phyloP scores from a whole-genome alignment of 2,888 invertebrate genomes.

The Urechis unicinctus region DNA sequence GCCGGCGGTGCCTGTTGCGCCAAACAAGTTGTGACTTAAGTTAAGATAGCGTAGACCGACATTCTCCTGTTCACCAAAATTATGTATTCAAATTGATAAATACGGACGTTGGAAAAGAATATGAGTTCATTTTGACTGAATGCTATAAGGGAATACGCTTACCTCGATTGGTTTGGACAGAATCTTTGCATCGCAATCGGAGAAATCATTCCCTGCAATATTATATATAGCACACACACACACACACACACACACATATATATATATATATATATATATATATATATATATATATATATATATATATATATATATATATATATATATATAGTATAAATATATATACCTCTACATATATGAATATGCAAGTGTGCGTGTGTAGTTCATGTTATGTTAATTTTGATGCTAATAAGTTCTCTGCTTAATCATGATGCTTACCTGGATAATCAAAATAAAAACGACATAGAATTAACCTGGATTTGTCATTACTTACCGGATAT shows the following conservation, averaged over 20 bases:
- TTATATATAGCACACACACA: neutral
- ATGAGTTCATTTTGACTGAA: too few relatives aligned
- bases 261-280: too few relatives aligned
- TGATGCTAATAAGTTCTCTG: too few relatives aligned
- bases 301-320: too few relatives aligned
- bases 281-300: too few relatives aligned
- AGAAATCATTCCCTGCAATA: conserved; percentile 31
- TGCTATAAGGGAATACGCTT: conserved; percentile 7
- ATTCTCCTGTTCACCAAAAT: conserved; percentile 26
- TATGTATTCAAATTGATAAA: conserved; percentile 1
- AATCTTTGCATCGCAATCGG: conserved; percentile 29
- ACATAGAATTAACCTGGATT: neutral
- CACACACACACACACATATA: too few relatives aligned
- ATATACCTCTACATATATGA: too few relatives aligned
- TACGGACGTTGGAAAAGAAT: neutral
- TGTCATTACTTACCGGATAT: conserved; percentile 13
- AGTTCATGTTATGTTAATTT: too few relatives aligned
- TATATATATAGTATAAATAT: too few relatives aligned
- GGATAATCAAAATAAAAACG: too few relatives aligned
- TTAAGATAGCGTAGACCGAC: conserved; percentile 28
- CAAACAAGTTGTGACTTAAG: conserved; percentile 37
- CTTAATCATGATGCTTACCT: too few relatives aligned
- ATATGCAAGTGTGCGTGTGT: too few relatives aligned
- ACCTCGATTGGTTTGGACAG: conserved; percentile 38
- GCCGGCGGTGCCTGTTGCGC: conserved; percentile 24